Conservation (phyloP, 1,140 invertebrate genomes). For the Akabosia matsudoensis region DNA sequence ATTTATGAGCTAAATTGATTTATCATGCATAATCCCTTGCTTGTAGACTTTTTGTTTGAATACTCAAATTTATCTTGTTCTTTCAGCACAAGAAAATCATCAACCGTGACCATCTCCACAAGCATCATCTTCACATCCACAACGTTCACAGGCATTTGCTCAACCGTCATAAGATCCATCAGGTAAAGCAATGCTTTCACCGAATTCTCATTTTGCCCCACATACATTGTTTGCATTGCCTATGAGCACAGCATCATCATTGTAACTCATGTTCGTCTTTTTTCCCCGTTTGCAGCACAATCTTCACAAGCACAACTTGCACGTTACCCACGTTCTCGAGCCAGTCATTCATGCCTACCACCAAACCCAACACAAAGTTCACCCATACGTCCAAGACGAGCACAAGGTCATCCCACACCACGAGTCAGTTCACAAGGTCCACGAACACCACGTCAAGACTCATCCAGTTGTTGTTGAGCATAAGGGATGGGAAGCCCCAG, state of each 20-base stretch:
- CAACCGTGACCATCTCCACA: constrained; percentile 11
- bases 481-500: constrained; percentile 15
- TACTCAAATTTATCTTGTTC: neutral
- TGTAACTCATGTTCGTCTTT: neutral
- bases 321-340: constrained; percentile 13
- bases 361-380: constrained; percentile 26
- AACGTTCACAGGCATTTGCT: constrained; percentile 14
- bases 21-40: neutral
- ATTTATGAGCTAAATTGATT: neutral
- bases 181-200: constrained; percentile 6
- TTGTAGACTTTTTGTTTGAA: neutral
- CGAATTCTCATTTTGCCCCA: neutral
- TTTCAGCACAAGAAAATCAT: constrained; percentile 17
- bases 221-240: neutral
- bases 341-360: constrained; percentile 18
- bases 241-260: neutral
- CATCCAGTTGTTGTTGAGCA: constrained; percentile 10
- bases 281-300: neutral
- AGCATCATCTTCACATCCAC: constrained; percentile 22
- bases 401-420: constrained; percentile 23
- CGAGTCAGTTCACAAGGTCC: constrained; percentile 12
- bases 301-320: constrained; percentile 26
- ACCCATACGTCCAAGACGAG: constrained; percentile 8
- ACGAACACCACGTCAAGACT: constrained; percentile 14
- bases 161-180: constrained; percentile 15